Evolutionary conservation across 2,113 vertebrate species (phyloP), one percentile per base, ranked within the genome.

Genomic region (Zosterops hypoxanthus): DNA sequence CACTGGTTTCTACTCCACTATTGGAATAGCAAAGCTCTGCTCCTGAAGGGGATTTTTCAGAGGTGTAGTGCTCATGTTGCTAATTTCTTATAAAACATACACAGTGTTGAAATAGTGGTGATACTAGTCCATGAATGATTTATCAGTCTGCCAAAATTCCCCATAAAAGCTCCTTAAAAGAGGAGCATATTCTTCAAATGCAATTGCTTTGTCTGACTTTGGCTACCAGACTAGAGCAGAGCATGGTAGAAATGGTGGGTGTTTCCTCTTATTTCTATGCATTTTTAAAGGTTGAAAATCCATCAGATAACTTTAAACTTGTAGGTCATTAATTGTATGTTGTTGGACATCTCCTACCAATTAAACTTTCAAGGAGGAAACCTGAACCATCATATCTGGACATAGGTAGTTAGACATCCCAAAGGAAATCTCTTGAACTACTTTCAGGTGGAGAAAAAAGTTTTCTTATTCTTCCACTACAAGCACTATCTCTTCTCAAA

Each of bases 1-100:
- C 5, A 17, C 17, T 18, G 20, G 16, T 34, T 11, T 75, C 17
- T 28, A 29, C 24, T 77, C 33, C 8, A 19, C 5, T 41, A 14
- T 34, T 57, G 10, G 4, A 33, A 50, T 0, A 66, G 12, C 4
- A 88, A 52, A 20, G 25, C 8, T 5, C 3, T n/a, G 9, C 4
- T 23, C 3, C 5, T 14, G 1, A 41, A 39, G 6, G 9, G 2
- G 14, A 6, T 19, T 47, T 36, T 80, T 76, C 12, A n/a, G 24
- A 78, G 82, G 33, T 49, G 3, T 2, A 28, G 1, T 41, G 6
- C 5, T 61, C 8, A 22, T 1, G 1, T 39, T 61, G 1, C 5
- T 86, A 81, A 25, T 49, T 72, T 63, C 29, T 44, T 41, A 1
- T 12, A 44, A 79, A 57, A 53, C 11, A 46, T 2, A 33, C 5